Conservation (phyloP, 2,888 invertebrate genomes). For the Anodontia alba region DNA sequence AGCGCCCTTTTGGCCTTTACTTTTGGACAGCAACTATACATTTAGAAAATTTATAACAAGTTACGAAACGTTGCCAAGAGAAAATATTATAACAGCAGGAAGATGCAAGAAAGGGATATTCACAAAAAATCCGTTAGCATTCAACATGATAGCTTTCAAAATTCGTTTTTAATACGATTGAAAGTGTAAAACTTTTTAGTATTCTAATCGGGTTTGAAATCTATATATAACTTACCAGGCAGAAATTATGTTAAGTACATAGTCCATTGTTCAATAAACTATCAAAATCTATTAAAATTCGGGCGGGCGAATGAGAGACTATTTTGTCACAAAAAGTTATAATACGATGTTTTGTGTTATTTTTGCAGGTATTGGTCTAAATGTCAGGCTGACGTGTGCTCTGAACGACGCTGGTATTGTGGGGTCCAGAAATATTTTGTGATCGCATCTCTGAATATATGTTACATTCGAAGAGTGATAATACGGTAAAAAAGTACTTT, state of each 20-base stretch:
- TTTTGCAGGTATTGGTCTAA: constrained; percentile 25
- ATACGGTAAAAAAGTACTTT: constrained; percentile 38
- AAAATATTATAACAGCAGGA: constrained; percentile 20
- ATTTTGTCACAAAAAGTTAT: background rate
- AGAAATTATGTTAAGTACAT: background rate
- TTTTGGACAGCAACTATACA: background rate
- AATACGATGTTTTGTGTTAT: background rate
- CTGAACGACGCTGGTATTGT: background rate
- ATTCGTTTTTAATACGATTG: background rate
- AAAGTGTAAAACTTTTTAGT: background rate
- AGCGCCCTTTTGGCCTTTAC: constrained; percentile 39
- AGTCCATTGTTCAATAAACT: background rate
- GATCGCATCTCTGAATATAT: constrained; percentile 29
- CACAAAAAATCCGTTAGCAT: constrained; percentile 28
- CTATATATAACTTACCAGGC: background rate
- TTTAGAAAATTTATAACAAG: constrained; percentile 14
- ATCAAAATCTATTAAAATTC: background rate
- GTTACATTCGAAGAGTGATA: constrained; percentile 35
- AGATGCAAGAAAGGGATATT: constrained; percentile 42
- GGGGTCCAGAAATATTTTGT: background rate
- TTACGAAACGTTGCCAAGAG: constrained; percentile 17
- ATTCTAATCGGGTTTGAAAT: background rate
- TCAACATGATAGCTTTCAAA: constrained; percentile 25
- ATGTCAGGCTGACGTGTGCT: background rate
- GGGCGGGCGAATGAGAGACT: background rate